Conservation (phyloP, 2,888 invertebrate species). For the Agrochola lychnidis region DNA sequence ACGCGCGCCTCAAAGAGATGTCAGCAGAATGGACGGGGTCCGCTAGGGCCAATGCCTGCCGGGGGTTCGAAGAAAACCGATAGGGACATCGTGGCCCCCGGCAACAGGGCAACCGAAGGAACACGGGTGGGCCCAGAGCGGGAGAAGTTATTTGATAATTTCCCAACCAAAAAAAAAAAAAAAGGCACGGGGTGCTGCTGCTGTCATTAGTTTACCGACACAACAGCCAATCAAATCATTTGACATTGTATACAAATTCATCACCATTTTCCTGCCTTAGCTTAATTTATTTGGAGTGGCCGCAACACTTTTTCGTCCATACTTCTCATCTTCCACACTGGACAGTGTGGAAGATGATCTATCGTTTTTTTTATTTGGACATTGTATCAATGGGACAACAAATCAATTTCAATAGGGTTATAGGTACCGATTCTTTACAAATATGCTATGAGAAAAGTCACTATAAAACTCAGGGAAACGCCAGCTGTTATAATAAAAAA, state of each 20-base stretch:
- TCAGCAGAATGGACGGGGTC: too few species aligned
- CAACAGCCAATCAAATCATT: not conserved
- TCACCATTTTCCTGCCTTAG: not conserved
- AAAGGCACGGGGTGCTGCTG: too few species aligned
- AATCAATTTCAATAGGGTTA: not conserved
- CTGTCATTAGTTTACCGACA: not conserved
- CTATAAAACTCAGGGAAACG: not conserved
- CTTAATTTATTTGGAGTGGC: not conserved
- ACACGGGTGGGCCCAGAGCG: too few species aligned
- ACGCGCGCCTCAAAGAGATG: too few species aligned
- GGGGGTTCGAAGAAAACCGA: too few species aligned
- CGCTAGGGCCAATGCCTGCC: too few species aligned
- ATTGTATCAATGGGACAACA: not conserved
- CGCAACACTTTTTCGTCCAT: not conserved
- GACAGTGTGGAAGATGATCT: too few species aligned
- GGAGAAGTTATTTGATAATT: too few species aligned
- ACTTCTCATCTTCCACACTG: not conserved
- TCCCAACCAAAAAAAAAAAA: too few species aligned
- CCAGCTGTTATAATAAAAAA: conserved; percentile 3
- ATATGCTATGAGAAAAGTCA: not conserved
- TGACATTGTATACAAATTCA: not conserved
- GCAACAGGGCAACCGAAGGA: too few species aligned
- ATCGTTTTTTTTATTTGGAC: not conserved
- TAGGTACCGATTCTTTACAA: not conserved
- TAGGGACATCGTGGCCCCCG: too few species aligned